Base-by-base conservation (phyloP, 1,140 invertebrate genomes). In the Lepidotrigona ventralis region DNA sequence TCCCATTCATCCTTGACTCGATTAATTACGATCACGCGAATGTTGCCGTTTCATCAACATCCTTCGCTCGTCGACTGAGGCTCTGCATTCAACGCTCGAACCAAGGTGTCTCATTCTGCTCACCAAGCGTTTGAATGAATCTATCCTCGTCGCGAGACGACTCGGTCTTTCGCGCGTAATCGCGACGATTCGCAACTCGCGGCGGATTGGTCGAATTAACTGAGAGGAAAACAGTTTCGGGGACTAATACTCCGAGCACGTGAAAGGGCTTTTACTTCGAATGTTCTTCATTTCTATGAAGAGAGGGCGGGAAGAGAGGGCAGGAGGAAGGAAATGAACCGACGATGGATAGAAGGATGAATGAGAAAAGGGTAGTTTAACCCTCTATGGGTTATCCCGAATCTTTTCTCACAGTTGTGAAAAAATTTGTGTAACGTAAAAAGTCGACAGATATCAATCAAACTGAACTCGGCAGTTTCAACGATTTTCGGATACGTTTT, bases 1-100 rank as follows among this genome's bases (percentile, higher is more conserved):
- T 29, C 33, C 46, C 26, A 33, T 72, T 64, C 58, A 58, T 58
- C 21, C 58, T 46, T 46, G 69, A 21, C 56, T 73, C 46, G 51
- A 53, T 75, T 75, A 81, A 68, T 81, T 56, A 17, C 71, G 14
- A 17, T 54, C 60, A 66, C 26, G 56, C 46, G 75, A 81, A 81
- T 68, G 72, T 51, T 71, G 39, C 4, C 26, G 79, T 74, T 73
- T 66, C 70, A 39, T 66, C 70, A 33, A 33, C 33, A 33, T 33
- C 33, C 17, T 26, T 29, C 15, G 60, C 39, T 39, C 39, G 4
- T 6, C 39, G 29, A 39, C 39, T 15, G 29, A 14, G 33, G 56
- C 26, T 8, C 58, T 64, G 21, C 26, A 80, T 72, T 72, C 69
- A 74, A 29, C 46, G 21, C n/a, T 21, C 17, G 39, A 46, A 60